Evolutionary conservation across 2,113 vertebrate species (phyloP).

Genomic region (Heterotilapia buettikoferi): DNA sequence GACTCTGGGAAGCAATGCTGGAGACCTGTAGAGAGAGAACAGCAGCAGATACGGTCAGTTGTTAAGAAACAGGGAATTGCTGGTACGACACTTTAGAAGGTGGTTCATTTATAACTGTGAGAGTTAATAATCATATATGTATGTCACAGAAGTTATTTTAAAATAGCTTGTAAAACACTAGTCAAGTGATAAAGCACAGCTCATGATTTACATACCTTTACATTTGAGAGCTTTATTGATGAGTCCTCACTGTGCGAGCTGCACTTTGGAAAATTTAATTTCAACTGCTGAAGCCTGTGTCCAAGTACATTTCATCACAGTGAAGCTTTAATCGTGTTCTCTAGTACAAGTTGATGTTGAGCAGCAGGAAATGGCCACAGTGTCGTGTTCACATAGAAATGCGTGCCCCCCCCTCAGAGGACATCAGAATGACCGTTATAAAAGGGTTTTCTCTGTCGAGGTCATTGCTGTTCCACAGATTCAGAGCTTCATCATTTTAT

Average conservation of each 20-base stretch:
- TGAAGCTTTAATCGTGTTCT: constrained; percentile 73
- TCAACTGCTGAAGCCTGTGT: constrained; percentile 67
- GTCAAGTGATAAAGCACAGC: not conserved
- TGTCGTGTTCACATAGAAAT: constrained; percentile 75
- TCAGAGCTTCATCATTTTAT: not conserved
- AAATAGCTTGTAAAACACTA: not conserved
- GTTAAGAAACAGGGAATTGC: not conserved
- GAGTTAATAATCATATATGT: not conserved
- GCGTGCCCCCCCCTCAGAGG: constrained; percentile 60
- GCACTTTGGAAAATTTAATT: constrained; percentile 73
- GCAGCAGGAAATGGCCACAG: constrained; percentile 79
- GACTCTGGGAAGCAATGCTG: constrained; percentile 74
- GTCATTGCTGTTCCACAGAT: not conserved
- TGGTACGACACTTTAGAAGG: not conserved
- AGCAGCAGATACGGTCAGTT: constrained; percentile 79
- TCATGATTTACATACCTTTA: not conserved
- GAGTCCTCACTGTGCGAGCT: constrained; percentile 55
- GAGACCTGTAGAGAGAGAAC: constrained; percentile 75
- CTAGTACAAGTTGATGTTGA: constrained; percentile 76
- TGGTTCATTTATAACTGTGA: not conserved
- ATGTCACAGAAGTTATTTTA: not conserved
- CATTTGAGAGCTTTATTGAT: not conserved
- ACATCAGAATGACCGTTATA: not conserved
- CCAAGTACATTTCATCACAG: constrained; percentile 76
- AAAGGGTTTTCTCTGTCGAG: not conserved